phyloP scores from a whole-genome alignment of 2,113 vertebrate genomes.

The Microtus montanus region DNA sequence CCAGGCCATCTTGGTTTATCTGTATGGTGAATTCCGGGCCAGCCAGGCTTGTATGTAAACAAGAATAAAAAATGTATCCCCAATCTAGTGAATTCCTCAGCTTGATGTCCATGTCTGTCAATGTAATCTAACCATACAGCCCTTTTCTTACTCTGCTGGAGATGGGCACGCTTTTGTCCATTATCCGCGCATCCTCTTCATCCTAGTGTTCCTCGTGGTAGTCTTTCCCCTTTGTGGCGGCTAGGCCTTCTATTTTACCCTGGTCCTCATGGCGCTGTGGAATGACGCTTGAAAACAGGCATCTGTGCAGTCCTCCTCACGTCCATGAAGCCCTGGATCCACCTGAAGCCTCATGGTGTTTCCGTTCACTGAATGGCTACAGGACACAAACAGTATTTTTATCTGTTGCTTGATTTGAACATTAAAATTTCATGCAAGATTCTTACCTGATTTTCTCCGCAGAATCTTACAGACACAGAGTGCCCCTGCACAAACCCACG shows the following conservation, averaged over 20 bases:
- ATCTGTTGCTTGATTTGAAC: conserved; percentile 3
- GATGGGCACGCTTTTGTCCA: background rate
- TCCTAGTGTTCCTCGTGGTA: background rate
- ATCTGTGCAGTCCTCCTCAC: conserved; percentile 22
- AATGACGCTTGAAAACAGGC: background rate
- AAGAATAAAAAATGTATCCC: background rate
- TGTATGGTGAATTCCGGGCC: background rate
- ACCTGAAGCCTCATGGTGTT: background rate
- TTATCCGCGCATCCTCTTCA: background rate
- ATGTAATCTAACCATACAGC: background rate
- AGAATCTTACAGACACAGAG: conserved; percentile 78
- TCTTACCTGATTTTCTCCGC: conserved; percentile 1
- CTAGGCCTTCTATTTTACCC: conserved; percentile 8
- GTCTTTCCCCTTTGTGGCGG: background rate
- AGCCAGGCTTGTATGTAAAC: background rate
- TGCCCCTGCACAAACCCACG: conserved; percentile 90
- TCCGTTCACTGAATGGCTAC: conserved; percentile 1
- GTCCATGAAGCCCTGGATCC: background rate
- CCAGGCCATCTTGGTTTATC: background rate
- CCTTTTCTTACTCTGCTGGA: background rate
- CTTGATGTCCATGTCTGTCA: background rate
- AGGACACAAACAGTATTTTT: conserved; percentile 6
- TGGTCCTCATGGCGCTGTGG: background rate
- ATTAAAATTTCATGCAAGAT: background rate
- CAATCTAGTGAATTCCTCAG: background rate